phyloP scores from a whole-genome alignment of 2,888 invertebrate genomes.

The Cylloceria caligata region DNA sequence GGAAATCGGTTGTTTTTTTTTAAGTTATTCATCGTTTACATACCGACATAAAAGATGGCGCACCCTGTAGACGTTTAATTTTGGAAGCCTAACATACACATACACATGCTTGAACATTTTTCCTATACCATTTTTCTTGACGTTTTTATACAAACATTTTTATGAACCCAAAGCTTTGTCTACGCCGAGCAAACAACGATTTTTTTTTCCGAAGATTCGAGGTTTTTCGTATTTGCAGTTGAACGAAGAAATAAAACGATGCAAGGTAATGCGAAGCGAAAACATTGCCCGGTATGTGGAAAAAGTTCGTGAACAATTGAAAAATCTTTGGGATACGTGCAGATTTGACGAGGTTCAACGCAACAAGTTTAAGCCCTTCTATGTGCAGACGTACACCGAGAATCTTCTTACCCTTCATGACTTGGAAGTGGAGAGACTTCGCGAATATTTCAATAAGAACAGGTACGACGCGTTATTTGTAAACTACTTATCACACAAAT shows the following conservation, averaged over 20 bases:
- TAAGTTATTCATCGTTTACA: no score
- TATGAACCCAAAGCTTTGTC: neutral
- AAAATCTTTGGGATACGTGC: conserved; percentile 91
- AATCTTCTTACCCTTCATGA: conserved; percentile 93
- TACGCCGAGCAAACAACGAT: neutral
- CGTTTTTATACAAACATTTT: no score
- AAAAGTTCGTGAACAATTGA: conserved; percentile 88
- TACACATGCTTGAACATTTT: no score
- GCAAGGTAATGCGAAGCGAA: neutral
- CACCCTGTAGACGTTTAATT: no score
- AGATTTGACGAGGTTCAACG: conserved; percentile 88
- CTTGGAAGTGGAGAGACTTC: conserved; percentile 90
- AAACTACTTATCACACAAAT: conserved; percentile 77
- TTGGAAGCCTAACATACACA: no score
- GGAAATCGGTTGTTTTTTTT: no score
- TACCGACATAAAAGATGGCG: no score
- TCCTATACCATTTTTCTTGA: no score
- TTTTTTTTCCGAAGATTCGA: conserved; percentile 5
- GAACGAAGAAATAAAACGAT: conserved; percentile 89
- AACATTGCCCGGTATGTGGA: conserved; percentile 4
- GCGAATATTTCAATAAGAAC: conserved; percentile 88
- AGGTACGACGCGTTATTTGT: conserved; percentile 84
- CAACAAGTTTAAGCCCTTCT: conserved; percentile 88
- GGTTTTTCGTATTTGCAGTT: conserved; percentile 83
- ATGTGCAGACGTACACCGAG: conserved; percentile 90